Conservation (phyloP, 2,113 vertebrate species). For the Bothrops jararaca region DNA sequence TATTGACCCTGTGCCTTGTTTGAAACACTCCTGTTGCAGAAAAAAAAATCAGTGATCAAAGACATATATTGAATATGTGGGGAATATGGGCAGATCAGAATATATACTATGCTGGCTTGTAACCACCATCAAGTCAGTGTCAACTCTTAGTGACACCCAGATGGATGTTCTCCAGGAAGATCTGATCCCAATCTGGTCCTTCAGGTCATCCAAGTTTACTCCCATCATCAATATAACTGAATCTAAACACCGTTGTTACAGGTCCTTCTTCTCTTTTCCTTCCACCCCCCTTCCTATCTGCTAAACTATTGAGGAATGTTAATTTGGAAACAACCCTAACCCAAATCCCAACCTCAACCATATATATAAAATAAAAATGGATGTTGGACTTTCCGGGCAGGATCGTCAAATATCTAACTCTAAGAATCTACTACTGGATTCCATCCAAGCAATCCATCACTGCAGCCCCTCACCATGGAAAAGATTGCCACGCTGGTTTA, state of each 20-base stretch:
- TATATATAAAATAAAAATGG: background rate
- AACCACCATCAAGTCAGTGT: background rate
- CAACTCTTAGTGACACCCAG: background rate
- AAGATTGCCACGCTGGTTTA: background rate
- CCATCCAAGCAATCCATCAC: background rate
- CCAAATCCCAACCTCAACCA: no score
- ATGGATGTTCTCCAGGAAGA: background rate
- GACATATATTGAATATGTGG: background rate
- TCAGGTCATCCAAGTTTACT: background rate
- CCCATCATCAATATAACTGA: background rate
- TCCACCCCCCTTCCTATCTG: no score
- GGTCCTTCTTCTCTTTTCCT: no score
- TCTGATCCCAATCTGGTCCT: background rate
- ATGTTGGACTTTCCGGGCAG: fast-evolving
- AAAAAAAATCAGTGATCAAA: background rate
- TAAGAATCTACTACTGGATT: background rate
- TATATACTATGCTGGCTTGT: background rate
- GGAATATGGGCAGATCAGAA: background rate
- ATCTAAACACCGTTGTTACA: background rate
- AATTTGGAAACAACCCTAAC: no score
- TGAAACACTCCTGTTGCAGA: background rate
- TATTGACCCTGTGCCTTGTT: background rate
- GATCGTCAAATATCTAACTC: background rate
- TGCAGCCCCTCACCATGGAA: background rate
- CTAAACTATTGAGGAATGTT: no score